A percentile compares a stretch with the other conserved stretches of the same genome.
These are phyloP conservation scores for Drosophila atripex DNA, from an alignment of 2,888 invertebrate genomes.

Conservation along the genomic window DNA sequence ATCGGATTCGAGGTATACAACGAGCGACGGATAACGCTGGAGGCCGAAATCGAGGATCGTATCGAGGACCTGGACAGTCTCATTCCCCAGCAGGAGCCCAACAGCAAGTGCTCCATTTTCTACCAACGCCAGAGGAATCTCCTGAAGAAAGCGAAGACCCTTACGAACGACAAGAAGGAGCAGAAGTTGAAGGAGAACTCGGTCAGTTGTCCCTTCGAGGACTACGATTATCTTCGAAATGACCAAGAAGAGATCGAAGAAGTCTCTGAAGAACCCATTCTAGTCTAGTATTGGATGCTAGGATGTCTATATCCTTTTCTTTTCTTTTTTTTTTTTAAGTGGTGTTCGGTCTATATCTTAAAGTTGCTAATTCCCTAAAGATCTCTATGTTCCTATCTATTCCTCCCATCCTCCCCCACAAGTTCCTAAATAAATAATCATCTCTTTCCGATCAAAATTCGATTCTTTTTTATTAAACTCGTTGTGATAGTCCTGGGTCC, in stretches of 20 bases:
- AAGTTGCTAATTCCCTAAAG: not conserved
- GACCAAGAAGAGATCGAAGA: not conserved
- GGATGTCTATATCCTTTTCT: not conserved
- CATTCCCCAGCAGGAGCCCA: not conserved
- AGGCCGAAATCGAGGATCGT: not conserved
- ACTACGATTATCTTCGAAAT: not conserved
- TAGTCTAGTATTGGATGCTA: not conserved
- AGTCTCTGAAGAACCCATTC: not conserved
- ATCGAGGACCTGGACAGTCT: conserved; percentile 1
- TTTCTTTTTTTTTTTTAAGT: not conserved
- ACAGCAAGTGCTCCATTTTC: not conserved
- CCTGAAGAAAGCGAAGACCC: not conserved
- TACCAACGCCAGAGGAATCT: not conserved
- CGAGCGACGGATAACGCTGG: not conserved
- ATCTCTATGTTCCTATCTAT: not conserved
- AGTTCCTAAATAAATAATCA: not conserved
- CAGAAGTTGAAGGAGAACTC: not conserved
- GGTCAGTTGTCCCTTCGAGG: not conserved
- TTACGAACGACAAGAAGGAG: not conserved
- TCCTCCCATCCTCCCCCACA: not conserved
- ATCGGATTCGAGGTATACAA: not conserved
- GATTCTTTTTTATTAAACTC: conserved; percentile 1
- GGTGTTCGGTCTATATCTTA: not conserved
- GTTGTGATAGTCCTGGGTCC: not conserved
- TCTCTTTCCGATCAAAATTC: not conserved